Evolutionary conservation across 2,888 invertebrate genomes (phyloP), one percentile per base, ranked within the genome.

Genomic region (Caenorhabditis sp.): DNA sequence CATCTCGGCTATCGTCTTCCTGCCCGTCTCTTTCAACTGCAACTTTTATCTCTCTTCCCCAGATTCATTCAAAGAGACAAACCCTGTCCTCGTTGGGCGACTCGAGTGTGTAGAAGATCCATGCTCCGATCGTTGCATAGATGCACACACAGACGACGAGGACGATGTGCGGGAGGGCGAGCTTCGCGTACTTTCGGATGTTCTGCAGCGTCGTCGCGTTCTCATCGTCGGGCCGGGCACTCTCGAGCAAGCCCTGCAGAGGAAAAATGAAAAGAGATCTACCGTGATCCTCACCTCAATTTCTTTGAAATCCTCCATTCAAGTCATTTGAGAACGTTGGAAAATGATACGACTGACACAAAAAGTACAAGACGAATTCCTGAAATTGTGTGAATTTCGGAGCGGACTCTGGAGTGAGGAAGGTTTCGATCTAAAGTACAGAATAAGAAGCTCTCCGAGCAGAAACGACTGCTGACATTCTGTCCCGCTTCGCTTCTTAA

Each of bases 21-120:
- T 78, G 13, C 87, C 87, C 43, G 72, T 68, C 61, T 63, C 75
- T 37, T 68, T 75, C 45, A 76, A 43, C 55, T 68, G 62, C n/a
- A n/a, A n/a, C n/a, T n/a, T n/a, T n/a, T n/a, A n/a, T n/a, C n/a
- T n/a, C n/a, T n/a, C n/a, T n/a, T n/a, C n/a, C n/a, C n/a, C n/a
- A n/a, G n/a, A n/a, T n/a, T n/a, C n/a, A n/a, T n/a, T n/a, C n/a
- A n/a, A n/a, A n/a, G n/a, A n/a, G n/a, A n/a, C n/a, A n/a, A n/a
- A n/a, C n/a, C n/a, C n/a, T n/a, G 66, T 87, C 85, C 70, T 89
- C 89, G 71, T 89, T 85, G 17, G 89, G 89, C 39, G 87, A 86
- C 72, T 89, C 89, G 35, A 88, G 78, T 41, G 75, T 75, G 79
- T 87, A 86, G 78, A 89, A 89, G 27, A 89, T 81, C 65, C 73